These are phyloP conservation scores for Ptilonorhynchus violaceus DNA, from an alignment of 2,113 vertebrate species.

Conservation along the genomic window DNA sequence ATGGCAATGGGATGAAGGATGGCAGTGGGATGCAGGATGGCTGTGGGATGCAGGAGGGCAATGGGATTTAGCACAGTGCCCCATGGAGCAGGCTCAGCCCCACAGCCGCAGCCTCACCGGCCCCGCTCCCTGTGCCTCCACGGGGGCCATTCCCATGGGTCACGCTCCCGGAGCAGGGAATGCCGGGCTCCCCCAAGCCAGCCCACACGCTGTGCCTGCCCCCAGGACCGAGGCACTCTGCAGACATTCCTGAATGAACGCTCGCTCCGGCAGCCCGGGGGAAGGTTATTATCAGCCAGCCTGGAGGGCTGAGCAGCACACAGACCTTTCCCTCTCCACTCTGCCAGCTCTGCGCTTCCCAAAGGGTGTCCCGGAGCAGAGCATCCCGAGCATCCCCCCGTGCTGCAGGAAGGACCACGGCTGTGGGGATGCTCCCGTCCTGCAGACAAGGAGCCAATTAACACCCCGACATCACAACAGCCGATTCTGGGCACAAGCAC, in stretches of 20 bases:
- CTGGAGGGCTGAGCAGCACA: neutral
- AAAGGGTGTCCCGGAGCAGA: neutral
- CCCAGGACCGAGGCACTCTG: neutral
- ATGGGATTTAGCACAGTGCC: neutral
- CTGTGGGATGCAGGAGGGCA: neutral
- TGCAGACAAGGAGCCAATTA: neutral
- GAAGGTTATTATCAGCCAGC: neutral
- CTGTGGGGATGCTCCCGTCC: neutral
- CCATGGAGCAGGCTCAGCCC: neutral
- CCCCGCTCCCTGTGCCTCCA: neutral
- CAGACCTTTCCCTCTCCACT: neutral
- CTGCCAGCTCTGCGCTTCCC: neutral
- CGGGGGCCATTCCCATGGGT: neutral
- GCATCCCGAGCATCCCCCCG: neutral
- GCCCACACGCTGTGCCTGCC: neutral
- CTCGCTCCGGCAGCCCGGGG: neutral
- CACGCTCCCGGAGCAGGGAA: accelerated
- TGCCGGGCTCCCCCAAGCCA: neutral
- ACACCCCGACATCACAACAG: accelerated
- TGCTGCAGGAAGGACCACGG: neutral
- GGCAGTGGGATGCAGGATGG: neutral
- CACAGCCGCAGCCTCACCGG: neutral
- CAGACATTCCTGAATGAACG: neutral
- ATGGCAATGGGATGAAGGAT: too few species aligned
- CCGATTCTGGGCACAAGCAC: neutral